phyloP scores from a whole-genome alignment of 1,140 invertebrate genomes.

The Hermetia illucens region DNA sequence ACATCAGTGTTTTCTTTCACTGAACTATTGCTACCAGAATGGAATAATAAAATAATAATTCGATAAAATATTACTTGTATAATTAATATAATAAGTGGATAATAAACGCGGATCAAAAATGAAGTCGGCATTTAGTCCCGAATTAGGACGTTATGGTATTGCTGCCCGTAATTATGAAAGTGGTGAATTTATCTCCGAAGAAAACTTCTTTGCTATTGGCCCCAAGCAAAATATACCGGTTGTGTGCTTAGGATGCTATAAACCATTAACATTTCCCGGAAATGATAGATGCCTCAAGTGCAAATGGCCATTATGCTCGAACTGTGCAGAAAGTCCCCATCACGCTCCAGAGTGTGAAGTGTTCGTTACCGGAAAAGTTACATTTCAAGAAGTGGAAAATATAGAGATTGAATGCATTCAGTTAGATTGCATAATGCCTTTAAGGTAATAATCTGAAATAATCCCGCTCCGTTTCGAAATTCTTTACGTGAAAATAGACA shows the following conservation, averaged over 20 bases:
- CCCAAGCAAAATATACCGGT: conserved; percentile 48
- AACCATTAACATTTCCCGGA: conserved; percentile 32
- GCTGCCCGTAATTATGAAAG: conserved; percentile 42
- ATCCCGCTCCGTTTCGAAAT: no score
- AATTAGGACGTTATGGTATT: conserved; percentile 49
- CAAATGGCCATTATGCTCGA: conserved; percentile 53
- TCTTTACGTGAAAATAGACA: no score
- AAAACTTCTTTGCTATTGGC: conserved; percentile 51
- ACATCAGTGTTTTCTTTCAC: no score
- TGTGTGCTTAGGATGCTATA: conserved; percentile 54
- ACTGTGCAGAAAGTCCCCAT: conserved; percentile 31
- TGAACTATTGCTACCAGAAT: no score
- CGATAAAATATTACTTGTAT: no score
- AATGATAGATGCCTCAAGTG: conserved; percentile 40
- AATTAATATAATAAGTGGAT: no score
- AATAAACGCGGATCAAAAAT: no score
- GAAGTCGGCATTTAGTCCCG: no score
- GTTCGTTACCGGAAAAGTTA: conserved; percentile 31
- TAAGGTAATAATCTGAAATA: conserved; percentile 49
- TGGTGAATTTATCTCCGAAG: conserved; percentile 51
- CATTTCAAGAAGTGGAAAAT: conserved; percentile 42
- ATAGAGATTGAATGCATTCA: conserved; percentile 39
- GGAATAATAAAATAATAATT: no score
- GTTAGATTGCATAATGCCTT: conserved; percentile 54
- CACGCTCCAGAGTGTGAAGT: conserved; percentile 47